phyloP scores from a whole-genome alignment of 2,113 vertebrate species.

The Saccopteryx bilineata region DNA sequence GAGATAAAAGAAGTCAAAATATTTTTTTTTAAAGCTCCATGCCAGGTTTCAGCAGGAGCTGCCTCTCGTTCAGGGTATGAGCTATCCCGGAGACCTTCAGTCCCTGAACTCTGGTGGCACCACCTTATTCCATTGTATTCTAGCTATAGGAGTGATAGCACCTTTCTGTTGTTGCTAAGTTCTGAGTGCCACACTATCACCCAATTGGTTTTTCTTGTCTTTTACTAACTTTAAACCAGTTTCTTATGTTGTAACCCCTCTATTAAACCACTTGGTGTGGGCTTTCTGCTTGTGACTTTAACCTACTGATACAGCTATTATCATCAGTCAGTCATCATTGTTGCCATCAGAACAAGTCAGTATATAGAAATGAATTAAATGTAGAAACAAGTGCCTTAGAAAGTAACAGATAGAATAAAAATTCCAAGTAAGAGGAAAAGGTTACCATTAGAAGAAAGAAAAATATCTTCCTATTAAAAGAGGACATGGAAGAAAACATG shows the following conservation, averaged over 20 bases:
- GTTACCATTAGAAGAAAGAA: not conserved
- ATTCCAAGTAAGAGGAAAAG: not conserved
- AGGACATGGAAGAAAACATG: not conserved
- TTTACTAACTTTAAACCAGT: not conserved
- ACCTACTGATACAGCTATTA: not conserved
- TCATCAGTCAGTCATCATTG: not conserved
- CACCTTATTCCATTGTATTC: not conserved
- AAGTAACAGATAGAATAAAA: not conserved
- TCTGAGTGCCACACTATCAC: not conserved
- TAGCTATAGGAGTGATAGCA: no score
- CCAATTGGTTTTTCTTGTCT: not conserved
- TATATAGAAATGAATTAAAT: not conserved
- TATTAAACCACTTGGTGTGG: not conserved
- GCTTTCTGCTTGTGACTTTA: not conserved
- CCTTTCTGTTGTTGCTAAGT: not conserved
- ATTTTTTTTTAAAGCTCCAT: not conserved
- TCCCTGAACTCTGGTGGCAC: not conserved
- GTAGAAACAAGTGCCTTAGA: not conserved
- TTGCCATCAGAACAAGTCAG: not conserved
- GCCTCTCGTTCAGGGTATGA: not conserved
- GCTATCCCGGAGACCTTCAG: not conserved
- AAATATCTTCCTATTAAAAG: not conserved
- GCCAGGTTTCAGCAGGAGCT: not conserved
- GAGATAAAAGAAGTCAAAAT: not conserved
- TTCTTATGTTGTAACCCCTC: not conserved